Conservation (phyloP, 2,888 invertebrate species). For the Limnephilus auricula region DNA sequence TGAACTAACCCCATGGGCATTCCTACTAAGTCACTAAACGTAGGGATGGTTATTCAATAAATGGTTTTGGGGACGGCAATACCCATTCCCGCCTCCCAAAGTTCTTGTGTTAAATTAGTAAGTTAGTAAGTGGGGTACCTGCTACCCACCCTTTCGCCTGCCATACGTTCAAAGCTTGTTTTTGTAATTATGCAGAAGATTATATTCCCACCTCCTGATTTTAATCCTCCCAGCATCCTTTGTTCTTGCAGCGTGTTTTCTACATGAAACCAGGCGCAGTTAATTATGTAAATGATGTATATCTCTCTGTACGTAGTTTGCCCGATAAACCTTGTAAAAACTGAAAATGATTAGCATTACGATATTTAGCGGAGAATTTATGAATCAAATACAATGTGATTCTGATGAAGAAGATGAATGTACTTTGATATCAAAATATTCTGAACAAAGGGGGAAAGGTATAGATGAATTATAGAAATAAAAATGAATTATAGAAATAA, state of each 20-base stretch:
- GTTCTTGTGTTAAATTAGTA: not conserved
- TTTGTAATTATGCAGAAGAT: constrained; percentile 20
- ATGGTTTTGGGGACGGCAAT: too few relatives aligned
- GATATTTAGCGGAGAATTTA: not conserved
- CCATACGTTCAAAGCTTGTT: constrained; percentile 1
- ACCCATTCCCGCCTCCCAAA: too few relatives aligned
- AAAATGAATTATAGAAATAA: too few relatives aligned
- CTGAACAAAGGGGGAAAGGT: too few relatives aligned
- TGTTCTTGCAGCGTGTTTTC: not conserved
- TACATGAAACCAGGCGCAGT: not conserved
- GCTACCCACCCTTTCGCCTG: not conserved
- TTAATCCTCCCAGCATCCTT: not conserved
- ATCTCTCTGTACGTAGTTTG: not conserved
- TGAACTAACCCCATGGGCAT: too few relatives aligned
- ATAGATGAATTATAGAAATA: too few relatives aligned
- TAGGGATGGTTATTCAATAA: too few relatives aligned
- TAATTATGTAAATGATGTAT: not conserved
- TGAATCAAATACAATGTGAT: not conserved
- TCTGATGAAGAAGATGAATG: not conserved
- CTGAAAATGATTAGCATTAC: not conserved
- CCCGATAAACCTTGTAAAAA: constrained; percentile 11
- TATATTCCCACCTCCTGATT: constrained; percentile 23
- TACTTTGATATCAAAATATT: not conserved
- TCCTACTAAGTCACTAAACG: too few relatives aligned
- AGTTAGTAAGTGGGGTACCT: not conserved